Evolutionary conservation across 2,113 vertebrate species (phyloP).

Genomic region (Equus przewalskii): DNA sequence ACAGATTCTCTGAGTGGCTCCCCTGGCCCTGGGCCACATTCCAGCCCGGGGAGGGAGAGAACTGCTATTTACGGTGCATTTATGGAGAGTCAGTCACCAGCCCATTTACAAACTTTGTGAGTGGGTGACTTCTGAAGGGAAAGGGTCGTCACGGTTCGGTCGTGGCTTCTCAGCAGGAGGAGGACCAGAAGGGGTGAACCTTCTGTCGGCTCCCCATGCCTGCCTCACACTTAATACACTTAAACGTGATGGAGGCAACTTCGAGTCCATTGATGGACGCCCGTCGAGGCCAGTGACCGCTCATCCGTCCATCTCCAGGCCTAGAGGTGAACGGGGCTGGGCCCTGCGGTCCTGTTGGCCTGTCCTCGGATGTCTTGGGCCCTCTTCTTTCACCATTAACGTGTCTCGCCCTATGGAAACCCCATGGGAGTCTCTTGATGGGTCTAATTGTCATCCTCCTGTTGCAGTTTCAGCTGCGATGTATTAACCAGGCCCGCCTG

Average conservation of each 20-base stretch:
- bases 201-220: not conserved
- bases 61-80: not conserved
- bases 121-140: constrained; percentile 61
- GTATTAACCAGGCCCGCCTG: not conserved
- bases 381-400: not conserved
- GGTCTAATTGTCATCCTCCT: not conserved
- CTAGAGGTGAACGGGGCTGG: not conserved
- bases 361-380: not conserved
- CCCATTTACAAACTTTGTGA: constrained; percentile 36
- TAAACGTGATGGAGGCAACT: not conserved
- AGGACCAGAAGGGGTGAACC: not conserved
- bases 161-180: not conserved
- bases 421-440: not conserved
- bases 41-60: constrained; percentile 46
- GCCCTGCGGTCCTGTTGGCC: not conserved
- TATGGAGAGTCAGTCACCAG: constrained; percentile 35
- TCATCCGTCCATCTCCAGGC: not conserved
- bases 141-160: not conserved
- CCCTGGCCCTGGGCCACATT: constrained; percentile 22
- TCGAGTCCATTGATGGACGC: not conserved
- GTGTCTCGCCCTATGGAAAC: not conserved
- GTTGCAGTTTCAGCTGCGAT: not conserved
- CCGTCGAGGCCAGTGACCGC: not conserved
- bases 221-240: not conserved
- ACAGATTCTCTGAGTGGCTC: constrained; percentile 24